Evolutionary conservation across 30 jellyfish, hydroid and myxozoan species (phyloP), one percentile per base, ranked within the genome.

Genomic region (Pelagia noctiluca): DNA sequence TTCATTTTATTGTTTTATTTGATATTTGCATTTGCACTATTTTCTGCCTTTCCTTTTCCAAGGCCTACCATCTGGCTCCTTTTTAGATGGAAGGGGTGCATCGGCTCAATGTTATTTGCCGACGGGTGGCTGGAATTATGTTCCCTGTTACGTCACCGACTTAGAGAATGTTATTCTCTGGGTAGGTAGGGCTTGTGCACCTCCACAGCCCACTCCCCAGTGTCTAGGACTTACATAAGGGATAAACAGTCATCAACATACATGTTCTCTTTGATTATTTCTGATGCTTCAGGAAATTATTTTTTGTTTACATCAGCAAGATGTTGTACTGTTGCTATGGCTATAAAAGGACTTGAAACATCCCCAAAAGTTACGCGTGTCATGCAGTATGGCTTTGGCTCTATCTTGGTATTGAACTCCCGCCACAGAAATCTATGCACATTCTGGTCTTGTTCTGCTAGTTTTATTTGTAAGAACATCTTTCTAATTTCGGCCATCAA

Each of bases 381-480:
- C 86, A 42, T 31, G 63, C 64, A 49, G 49, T 38, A 73, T 50
- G 50, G 25, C 72, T 73, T 49, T 38, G 86, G 86, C 28, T 42
- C 53, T 24, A 13, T 73, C 72, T 49, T 49, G 74, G 74, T 73
- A 23, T 73, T 49, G 13, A 49, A 49, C 25, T 75, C 69, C 16
- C 78, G 87, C 76, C 87, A 75, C 0, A 75, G 78, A 75, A 75
- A 50, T 53, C 87, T 49, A 75, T 50, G 87, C 32, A 35, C 67
- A 35, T 49, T 49, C 76, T 75, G 87, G 52, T 52, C 87, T 49
- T 34, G 76, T 57, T 48, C 33, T 48, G 76, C 76, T 46, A 75
- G 65, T 22, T 31, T 38, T 26, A 73, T 73, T 49, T 73, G 76
- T 29, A 31, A 31, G 74, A 73, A 73, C 86, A 73, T 75, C 57